Base-by-base conservation (phyloP, 2,113 vertebrate species). In the Melozone crissalis region DNA sequence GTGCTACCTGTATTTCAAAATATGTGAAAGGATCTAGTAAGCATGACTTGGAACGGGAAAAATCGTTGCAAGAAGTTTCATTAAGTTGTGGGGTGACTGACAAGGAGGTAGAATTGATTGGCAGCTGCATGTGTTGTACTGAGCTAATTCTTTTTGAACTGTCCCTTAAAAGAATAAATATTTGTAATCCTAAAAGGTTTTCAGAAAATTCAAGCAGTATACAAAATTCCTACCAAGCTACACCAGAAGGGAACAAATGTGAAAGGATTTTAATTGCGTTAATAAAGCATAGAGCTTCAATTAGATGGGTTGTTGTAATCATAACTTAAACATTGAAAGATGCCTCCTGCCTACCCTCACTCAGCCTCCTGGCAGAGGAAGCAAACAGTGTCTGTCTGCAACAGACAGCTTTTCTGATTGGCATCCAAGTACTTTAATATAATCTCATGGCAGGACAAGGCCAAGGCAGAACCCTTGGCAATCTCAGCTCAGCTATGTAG, bases 41-140 rank as follows among this genome's bases (percentile, higher is more conserved):
- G 19, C 12, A 14, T 5, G 37, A 28, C n/a, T 52, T 67, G 35
- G 93, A 76, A 72, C 30, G 20, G 52, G 71, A 76, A 55, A 47
- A n/a, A 55, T 54, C 12, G 7, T 93, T 78, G 72, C 30, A 43
- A 84, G 43, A 21, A 55, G 41, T 84, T 76, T 77, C 39, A 81
- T 58, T 71, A 54, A 44, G 51, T 81, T 84, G 46, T 14, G 62
- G 49, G 52, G 57, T 86, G 90, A 80, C 84, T 84, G 77, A 33
- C 47, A 81, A 96, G 68, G 67, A 86, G 87, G 35, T 79, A 57
- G 51, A 41, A 54, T 49, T 98, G 97, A 98, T 71, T 98, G 98
- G 95, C 96, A 97, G 96, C 89, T 84, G 33, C 95, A 92, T 69
- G 67, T 97, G 93, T 69, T 61, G 8, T 47, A 76, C 37, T 59